phyloP scores from a whole-genome alignment of 2,888 invertebrate species.

The Crioceris asparagi region DNA sequence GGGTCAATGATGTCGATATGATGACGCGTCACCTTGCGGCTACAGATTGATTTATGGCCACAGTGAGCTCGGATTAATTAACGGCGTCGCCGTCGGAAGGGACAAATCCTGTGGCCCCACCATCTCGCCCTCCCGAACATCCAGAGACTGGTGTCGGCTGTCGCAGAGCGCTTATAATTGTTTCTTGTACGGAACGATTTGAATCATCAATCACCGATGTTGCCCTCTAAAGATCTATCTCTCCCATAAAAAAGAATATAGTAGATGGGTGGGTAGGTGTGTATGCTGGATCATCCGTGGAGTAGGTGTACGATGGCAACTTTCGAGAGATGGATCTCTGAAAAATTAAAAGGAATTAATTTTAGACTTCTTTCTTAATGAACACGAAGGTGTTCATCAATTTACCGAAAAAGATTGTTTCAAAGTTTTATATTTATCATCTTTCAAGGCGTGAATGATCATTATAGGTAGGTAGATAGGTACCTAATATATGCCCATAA shows the following conservation, averaged over 20 bases:
- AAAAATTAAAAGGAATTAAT: conserved; percentile 20
- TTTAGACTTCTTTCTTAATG: conserved; percentile 12
- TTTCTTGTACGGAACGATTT: conserved; percentile 32
- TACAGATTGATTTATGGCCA: conserved; percentile 38
- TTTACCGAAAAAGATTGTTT: too few species aligned
- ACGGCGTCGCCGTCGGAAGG: conserved; percentile 32
- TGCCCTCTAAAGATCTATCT: too few species aligned
- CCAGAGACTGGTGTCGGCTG: conserved; percentile 28
- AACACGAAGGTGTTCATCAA: too few species aligned
- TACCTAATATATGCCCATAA: too few species aligned
- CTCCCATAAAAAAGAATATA: neutral
- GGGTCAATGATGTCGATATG: conserved; percentile 40
- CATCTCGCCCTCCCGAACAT: conserved; percentile 21
- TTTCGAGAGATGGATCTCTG: too few species aligned
- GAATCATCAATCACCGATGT: conserved; percentile 29
- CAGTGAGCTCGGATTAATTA: conserved; percentile 34
- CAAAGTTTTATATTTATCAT: too few species aligned
- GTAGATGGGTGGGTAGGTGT: neutral
- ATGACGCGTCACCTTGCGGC: conserved; percentile 40
- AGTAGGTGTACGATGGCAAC: too few species aligned
- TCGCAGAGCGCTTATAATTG: conserved; percentile 33
- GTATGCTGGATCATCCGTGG: too few species aligned
- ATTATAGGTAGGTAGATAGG: too few species aligned
- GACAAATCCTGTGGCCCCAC: conserved; percentile 30
- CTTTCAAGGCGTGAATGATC: too few species aligned